Conservation (phyloP, 2,113 vertebrate species). For the Oreochromis niloticus region DNA sequence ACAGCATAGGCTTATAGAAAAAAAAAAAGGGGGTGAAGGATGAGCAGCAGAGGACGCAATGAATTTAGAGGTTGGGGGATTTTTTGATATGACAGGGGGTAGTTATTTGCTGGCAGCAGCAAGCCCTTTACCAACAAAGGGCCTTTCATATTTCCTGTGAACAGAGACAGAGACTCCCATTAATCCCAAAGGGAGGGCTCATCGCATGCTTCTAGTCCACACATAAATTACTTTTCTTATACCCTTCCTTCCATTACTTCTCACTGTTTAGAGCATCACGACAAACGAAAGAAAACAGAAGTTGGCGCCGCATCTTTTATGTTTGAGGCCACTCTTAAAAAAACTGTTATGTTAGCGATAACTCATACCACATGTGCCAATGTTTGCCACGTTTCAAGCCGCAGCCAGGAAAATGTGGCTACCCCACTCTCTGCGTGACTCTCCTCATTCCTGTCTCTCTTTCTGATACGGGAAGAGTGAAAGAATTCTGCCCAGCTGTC, state of each 20-base stretch:
- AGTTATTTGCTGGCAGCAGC: conserved; percentile 69
- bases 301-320: conserved; percentile 63
- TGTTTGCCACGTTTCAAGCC: conserved; percentile 68
- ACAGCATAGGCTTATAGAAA: conserved; percentile 50
- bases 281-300: conserved; percentile 44
- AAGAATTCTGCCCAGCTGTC: conserved; percentile 68
- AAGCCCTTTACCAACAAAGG: conserved; percentile 70
- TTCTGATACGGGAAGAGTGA: conserved; percentile 21
- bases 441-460: conserved; percentile 14
- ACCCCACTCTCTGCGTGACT: neutral
- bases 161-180: conserved; percentile 70
- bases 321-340: conserved; percentile 63
- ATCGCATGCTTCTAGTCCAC: conserved; percentile 63
- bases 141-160: conserved; percentile 74
- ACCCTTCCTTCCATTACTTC: conserved; percentile 60
- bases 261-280: conserved; percentile 53
- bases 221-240: conserved; percentile 68
- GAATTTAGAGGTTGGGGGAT: conserved; percentile 67
- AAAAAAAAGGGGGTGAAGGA: conserved; percentile 48
- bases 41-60: conserved; percentile 62
- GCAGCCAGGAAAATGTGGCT: conserved; percentile 30
- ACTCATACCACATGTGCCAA: conserved; percentile 69
- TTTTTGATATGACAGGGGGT: conserved; percentile 68
- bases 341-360: conserved; percentile 57
- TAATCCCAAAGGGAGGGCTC: conserved; percentile 67